Conservation (phyloP, 1,140 invertebrate species). For the Macrobrachium rosenbergii region DNA sequence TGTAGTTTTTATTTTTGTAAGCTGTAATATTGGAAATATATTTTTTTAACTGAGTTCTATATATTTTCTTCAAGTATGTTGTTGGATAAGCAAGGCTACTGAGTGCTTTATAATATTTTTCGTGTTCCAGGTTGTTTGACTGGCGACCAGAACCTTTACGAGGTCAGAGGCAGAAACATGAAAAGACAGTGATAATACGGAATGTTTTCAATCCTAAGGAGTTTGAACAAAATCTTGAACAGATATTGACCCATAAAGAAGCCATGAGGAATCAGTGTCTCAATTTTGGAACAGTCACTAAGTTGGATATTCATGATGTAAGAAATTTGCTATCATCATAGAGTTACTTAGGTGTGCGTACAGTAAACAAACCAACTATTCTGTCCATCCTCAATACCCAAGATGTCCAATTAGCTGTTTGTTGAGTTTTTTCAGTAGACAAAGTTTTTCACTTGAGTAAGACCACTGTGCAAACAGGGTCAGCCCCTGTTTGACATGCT, state of each 20-base stretch:
- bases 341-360: not conserved
- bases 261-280: conserved; percentile 89
- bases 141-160: conserved; percentile 94
- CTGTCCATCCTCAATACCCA: too few relatives aligned
- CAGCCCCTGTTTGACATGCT: too few relatives aligned
- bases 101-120: not conserved
- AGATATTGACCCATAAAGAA: conserved; percentile 92
- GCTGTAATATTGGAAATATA: too few relatives aligned
- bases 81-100: not conserved
- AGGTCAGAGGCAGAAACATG: conserved; percentile 87
- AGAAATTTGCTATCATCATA: conserved; percentile 71
- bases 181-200: conserved; percentile 92
- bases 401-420: too few relatives aligned
- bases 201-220: conserved; percentile 93
- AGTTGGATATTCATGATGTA: conserved; percentile 94
- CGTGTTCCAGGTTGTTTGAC: conserved; percentile 83
- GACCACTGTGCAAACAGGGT: too few relatives aligned
- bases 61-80: not conserved
- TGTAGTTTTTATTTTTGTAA: too few relatives aligned
- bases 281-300: conserved; percentile 94
- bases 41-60: not conserved
- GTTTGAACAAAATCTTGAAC: conserved; percentile 89
- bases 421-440: too few relatives aligned
- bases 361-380: not conserved
- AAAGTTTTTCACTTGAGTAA: too few relatives aligned